A percentile compares a stretch with the other conserved stretches of the same genome.
These are phyloP conservation scores for Stenchaetothrips biformis DNA, from an alignment of 2,888 invertebrate species.

Conservation along the genomic window DNA sequence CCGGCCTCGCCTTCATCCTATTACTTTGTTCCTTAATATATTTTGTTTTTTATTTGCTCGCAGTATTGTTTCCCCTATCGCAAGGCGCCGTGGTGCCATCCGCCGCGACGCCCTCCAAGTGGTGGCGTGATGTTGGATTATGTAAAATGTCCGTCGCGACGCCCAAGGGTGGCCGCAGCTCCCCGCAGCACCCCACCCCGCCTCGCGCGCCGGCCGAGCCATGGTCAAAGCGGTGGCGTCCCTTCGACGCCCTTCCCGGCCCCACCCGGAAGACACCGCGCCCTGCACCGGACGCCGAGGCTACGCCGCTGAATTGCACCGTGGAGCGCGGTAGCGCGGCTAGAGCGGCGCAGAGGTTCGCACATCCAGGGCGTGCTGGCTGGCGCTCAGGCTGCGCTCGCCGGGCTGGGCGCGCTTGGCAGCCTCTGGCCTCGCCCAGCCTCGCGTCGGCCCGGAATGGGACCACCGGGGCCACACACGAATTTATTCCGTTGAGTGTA, in stretches of 20 bases:
- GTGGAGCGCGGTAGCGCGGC: no score
- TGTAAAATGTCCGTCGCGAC: background rate
- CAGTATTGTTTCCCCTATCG: constrained; percentile 1
- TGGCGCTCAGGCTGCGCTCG: background rate
- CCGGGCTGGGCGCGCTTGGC: no score
- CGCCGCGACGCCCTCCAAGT: background rate
- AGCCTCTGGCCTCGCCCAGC: background rate
- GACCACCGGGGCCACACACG: constrained; percentile 8
- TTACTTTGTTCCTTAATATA: constrained; percentile 14
- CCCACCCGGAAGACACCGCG: background rate
- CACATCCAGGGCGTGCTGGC: background rate
- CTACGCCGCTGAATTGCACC: background rate
- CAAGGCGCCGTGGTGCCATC: background rate
- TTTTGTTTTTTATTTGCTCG: constrained; percentile 23
- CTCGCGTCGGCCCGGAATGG: background rate
- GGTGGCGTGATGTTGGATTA: background rate
- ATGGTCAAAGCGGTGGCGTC: background rate
- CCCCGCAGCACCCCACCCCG: background rate
- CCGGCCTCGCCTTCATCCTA: background rate
- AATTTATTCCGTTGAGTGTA: constrained; percentile 23
- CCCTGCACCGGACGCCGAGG: background rate
- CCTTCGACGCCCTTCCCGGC: background rate
- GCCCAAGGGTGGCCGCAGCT: background rate
- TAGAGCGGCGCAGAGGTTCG: background rate
- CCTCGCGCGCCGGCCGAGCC: background rate